Evolutionary conservation across 2,888 invertebrate genomes (phyloP).

Genomic region (Brachylomia viminalis): DNA sequence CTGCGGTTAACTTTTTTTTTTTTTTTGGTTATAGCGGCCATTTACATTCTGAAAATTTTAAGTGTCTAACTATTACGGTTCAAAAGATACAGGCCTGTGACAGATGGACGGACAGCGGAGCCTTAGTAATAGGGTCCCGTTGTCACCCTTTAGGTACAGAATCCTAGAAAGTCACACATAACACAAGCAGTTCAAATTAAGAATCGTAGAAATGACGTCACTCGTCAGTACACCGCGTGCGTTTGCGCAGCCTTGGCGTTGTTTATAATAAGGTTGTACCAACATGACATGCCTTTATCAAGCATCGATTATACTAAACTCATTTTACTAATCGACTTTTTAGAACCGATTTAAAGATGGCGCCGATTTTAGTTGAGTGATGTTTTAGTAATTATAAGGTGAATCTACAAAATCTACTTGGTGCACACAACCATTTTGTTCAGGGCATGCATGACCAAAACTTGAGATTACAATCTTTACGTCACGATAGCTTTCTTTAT

Average conservation of each 20-base stretch:
- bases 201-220: slow-evolving; percentile 69
- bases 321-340: slow-evolving; percentile 56
- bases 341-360: slow-evolving; percentile 47
- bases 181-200: slow-evolving; percentile 44
- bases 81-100: no score
- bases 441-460: slow-evolving; percentile 9
- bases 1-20: no score
- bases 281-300: slow-evolving; percentile 63
- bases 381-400: no score
- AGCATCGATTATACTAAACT: slow-evolving; percentile 56
- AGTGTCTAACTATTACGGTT: no score
- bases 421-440: background rate
- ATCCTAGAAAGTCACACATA: background rate
- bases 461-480: slow-evolving; percentile 32
- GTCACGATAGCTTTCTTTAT: slow-evolving; percentile 45
- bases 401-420: no score
- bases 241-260: slow-evolving; percentile 71
- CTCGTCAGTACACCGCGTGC: slow-evolving; percentile 71
- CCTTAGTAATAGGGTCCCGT: no score
- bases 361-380: slow-evolving; percentile 11
- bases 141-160: no score
- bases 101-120: no score
- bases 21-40: no score
- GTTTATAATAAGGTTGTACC: slow-evolving; percentile 69
- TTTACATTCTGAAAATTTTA: no score